Conservation (phyloP, 2,797 vertebrate genomes). For the Pipistrellus kuhlii region DNA sequence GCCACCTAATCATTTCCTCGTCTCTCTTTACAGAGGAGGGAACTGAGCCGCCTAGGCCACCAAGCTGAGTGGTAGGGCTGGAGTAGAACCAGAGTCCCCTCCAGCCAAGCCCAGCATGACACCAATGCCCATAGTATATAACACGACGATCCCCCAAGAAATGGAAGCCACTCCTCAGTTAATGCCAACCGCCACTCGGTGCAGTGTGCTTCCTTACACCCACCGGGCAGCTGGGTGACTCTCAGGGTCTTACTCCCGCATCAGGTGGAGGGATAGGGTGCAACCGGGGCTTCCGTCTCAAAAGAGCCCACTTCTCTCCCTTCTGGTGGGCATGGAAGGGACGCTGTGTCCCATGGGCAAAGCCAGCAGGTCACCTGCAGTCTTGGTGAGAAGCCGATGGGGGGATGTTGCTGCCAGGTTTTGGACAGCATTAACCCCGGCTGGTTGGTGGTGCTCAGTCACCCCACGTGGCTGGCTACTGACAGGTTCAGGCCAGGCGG, state of each 20-base stretch:
- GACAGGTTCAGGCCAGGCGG: neutral
- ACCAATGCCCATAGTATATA: rapidly evolving
- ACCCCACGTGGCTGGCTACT: neutral
- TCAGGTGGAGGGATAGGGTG: neutral
- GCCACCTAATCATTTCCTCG: neutral
- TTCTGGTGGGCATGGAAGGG: neutral
- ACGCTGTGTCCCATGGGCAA: neutral
- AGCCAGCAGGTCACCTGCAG: neutral
- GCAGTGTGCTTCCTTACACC: neutral
- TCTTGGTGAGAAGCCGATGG: neutral
- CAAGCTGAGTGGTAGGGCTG: neutral
- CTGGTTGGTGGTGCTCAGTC: neutral
- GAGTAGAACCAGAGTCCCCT: neutral
- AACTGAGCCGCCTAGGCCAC: neutral
- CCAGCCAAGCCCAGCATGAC: neutral
- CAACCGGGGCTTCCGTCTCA: neutral
- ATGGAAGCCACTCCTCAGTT: neutral
- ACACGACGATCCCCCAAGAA: neutral
- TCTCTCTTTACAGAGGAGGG: neutral
- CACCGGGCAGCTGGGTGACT: neutral
- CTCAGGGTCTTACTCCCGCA: neutral
- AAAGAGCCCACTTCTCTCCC: neutral
- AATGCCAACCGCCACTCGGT: neutral
- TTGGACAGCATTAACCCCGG: neutral
- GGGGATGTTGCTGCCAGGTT: neutral